A percentile compares a stretch with the other conserved stretches of the same genome.
phyloP scores from a whole-genome alignment of 1,140 invertebrate species.

The Coenobita brevimanus region DNA sequence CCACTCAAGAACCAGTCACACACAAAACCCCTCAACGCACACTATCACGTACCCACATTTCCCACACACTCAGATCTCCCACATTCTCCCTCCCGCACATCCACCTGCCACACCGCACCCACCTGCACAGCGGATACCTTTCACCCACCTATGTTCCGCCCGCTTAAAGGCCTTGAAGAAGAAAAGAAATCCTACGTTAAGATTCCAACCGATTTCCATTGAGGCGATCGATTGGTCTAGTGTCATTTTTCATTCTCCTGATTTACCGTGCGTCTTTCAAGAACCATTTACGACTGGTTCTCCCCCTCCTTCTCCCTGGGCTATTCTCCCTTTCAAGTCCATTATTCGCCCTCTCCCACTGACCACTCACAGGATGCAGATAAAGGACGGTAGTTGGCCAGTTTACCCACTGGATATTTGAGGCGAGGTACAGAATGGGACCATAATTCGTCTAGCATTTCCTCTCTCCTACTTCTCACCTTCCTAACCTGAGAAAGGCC shows the following conservation, averaged over 20 bases:
- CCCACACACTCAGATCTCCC: background rate
- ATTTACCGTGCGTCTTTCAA: background rate
- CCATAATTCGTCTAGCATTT: too few species aligned
- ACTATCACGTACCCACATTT: slow-evolving; percentile 9
- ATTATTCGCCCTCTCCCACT: too few species aligned
- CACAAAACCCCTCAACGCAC: background rate
- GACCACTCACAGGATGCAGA: slow-evolving; percentile 1
- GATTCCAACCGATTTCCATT: slow-evolving; percentile 29
- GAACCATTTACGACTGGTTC: slow-evolving; percentile 9
- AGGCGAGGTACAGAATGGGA: too few species aligned
- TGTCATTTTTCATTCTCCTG: slow-evolving; percentile 7
- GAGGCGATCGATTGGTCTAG: background rate
- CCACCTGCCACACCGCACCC: background rate
- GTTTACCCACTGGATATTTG: slow-evolving; percentile 4
- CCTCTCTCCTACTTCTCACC: too few species aligned
- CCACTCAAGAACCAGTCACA: background rate
- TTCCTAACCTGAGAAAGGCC: too few species aligned
- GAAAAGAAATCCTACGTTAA: slow-evolving; percentile 13
- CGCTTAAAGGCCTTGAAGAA: background rate
- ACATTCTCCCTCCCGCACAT: background rate
- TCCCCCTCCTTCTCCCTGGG: background rate
- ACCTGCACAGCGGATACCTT: background rate
- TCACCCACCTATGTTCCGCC: background rate
- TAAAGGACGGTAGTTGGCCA: background rate
- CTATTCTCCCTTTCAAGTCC: slow-evolving; percentile 11